Base-by-base conservation (phyloP, 2,113 vertebrate genomes). In the Pipra filicauda region DNA sequence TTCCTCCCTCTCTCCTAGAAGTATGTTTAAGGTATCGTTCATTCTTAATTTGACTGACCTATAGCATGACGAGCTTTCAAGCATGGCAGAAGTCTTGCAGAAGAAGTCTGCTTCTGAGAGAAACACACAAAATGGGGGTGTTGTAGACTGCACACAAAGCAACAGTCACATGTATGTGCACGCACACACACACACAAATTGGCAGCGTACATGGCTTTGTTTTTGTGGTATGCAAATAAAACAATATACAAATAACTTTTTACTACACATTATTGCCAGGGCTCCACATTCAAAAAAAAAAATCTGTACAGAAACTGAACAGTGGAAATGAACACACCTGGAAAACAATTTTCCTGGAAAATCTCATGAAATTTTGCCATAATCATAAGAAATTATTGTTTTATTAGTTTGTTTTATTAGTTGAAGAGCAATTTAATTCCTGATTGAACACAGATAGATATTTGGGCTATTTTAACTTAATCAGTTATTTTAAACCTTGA, bases 101-200 rank as follows among this genome's bases (percentile, higher is more conserved):
- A 28, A 61, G 31, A 92, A 51, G 66, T 51, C 19, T 70, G 12
- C 16, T 35, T 72, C 35, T 72, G 54, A 21, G 12, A 69, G 30
- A 78, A 75, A 41, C 4, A 0, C 2, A 6, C 15, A 30, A 24
- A 78, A 69, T 3, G 23, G 24, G 6, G 8, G 9, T 30, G 8
- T 8, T 33, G 5, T 27, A 41, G 75, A 30, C 0, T 0, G 49
- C 22, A 26, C n/a, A 19, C 8, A 12, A 0, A 0, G 3, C 14
- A 4, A 13, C 4, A 72, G 27, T 66, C 35, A 39, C 2, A 0
- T 4, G 3, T 8, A 24, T 0, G 0, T 6, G 7, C 5, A 37
- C 18, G 23, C 23, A 27, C 22, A 41, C 15, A 31, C 15, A 31
- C 27, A 28, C n/a, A 35, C 3, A 30, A 18, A 9, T n/a, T 15